A percentile compares a stretch with the other conserved stretches of the same genome.
These are phyloP conservation scores for Eufriesea mexicana DNA, from an alignment of 1,140 invertebrate species.

Conservation along the genomic window DNA sequence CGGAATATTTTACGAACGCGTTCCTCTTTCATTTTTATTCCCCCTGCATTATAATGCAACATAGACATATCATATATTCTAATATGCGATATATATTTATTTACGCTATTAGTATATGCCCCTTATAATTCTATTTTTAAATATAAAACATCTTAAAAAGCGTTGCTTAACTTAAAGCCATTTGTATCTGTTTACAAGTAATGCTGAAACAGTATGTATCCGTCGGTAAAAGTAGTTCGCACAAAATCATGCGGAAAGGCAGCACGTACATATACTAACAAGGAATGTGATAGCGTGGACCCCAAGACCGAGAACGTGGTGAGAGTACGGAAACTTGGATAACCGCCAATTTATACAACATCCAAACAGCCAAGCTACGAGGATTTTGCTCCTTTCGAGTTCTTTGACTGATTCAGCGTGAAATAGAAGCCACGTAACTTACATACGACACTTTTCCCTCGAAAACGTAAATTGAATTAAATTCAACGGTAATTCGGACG, in stretches of 20 bases:
- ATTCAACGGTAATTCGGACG: neutral
- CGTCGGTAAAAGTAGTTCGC: constrained; percentile 40
- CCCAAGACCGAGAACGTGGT: constrained; percentile 30
- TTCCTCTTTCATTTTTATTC: no score
- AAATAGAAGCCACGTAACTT: constrained; percentile 22
- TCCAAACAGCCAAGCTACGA: constrained; percentile 55
- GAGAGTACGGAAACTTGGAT: constrained; percentile 65
- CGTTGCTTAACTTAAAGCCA: neutral
- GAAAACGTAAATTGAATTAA: no score
- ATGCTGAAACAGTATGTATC: neutral
- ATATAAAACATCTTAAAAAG: neutral
- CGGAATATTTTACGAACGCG: no score
- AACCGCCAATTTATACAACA: constrained; percentile 67
- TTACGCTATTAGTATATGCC: neutral
- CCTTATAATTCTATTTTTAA: neutral
- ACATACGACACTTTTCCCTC: neutral
- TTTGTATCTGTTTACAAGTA: constrained; percentile 19
- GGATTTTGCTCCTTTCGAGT: constrained; percentile 63
- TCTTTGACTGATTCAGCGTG: constrained; percentile 52
- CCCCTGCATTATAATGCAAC: no score
- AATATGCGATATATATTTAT: no score
- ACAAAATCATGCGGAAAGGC: constrained; percentile 29
- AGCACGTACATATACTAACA: constrained; percentile 41
- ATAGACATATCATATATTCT: no score
- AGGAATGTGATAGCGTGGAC: constrained; percentile 59